Evolutionary conservation across 2,113 vertebrate species (phyloP).

Genomic region (Malurus alboscapulatus): DNA sequence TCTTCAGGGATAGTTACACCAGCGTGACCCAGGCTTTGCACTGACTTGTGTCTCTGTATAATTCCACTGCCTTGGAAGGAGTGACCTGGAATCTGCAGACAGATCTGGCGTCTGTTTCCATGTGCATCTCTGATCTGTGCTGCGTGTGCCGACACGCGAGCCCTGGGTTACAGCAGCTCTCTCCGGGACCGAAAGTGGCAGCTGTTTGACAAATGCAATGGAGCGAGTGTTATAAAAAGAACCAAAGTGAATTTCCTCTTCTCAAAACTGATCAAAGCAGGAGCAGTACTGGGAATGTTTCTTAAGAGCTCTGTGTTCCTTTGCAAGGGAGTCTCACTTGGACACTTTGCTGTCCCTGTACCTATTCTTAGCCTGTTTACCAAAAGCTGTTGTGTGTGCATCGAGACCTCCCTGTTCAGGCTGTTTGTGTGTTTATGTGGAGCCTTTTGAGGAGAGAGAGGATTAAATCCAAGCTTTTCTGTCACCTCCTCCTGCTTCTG

Average conservation of each 20-base stretch:
- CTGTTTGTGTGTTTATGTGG: background rate
- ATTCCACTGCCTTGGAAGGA: background rate
- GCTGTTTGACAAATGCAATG: background rate
- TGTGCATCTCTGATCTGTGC: background rate
- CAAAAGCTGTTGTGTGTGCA: background rate
- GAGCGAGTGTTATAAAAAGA: background rate
- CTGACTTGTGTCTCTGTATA: background rate
- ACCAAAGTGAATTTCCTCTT: background rate
- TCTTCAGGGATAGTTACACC: background rate
- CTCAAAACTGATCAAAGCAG: background rate
- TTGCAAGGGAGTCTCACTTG: background rate
- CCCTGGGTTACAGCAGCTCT: background rate
- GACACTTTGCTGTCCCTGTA: background rate
- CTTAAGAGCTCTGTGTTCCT: background rate
- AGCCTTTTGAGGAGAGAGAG: background rate
- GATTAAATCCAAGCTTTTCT: background rate
- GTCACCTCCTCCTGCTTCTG: background rate
- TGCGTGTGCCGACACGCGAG: background rate
- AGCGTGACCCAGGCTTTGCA: background rate
- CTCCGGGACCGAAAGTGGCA: background rate
- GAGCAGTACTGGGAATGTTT: background rate
- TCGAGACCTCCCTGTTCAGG: background rate
- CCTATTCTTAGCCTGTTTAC: conserved; percentile 33
- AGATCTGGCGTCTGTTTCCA: background rate
- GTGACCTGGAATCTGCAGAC: background rate